Conservation (phyloP, 2,797 vertebrate genomes). For the Lacerta agilis region DNA sequence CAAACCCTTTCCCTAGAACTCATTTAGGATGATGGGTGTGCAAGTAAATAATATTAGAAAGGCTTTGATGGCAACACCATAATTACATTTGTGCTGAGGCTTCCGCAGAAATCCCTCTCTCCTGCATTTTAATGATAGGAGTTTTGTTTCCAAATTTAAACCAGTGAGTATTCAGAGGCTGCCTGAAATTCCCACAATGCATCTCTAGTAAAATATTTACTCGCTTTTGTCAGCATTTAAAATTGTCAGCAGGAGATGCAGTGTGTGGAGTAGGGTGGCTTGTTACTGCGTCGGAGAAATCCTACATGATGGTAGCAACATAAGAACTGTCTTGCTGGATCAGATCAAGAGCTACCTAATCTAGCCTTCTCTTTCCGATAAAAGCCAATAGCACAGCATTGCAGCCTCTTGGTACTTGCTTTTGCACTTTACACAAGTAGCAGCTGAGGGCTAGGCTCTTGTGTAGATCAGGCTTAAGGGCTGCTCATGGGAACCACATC, state of each 20-base stretch:
- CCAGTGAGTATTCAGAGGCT: background rate
- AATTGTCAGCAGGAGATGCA: background rate
- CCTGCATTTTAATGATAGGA: background rate
- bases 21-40: background rate
- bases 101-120: background rate
- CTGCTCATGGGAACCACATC: background rate
- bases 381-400: background rate
- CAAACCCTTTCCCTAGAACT: background rate
- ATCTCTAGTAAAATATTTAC: background rate
- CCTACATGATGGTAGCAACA: background rate
- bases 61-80: background rate
- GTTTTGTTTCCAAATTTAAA: background rate
- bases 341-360: background rate
- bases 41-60: slow-evolving; percentile 3
- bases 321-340: background rate
- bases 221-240: background rate
- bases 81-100: background rate
- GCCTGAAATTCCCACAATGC: background rate
- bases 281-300: background rate
- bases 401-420: too few relatives aligned
- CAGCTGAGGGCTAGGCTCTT: too few relatives aligned
- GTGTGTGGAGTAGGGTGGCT: background rate
- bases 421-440: too few relatives aligned
- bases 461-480: background rate
- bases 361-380: background rate